A percentile compares a stretch with the other conserved stretches of the same genome.
phyloP scores from a whole-genome alignment of 2,113 vertebrate species.

The Cygnus buccinator region DNA sequence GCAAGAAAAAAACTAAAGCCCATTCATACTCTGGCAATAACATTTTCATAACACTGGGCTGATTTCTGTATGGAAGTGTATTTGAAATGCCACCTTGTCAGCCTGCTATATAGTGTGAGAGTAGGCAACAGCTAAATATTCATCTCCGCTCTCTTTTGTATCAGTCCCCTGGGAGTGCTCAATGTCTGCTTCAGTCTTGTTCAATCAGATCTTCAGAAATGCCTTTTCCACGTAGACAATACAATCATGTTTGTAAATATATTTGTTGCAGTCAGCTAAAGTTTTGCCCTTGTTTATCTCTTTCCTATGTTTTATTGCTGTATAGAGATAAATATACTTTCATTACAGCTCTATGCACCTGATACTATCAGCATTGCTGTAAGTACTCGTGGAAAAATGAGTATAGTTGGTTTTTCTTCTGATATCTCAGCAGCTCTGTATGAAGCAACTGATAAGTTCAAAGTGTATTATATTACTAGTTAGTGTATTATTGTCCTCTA shows the following conservation, averaged over 20 bases:
- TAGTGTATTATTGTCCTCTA: background rate
- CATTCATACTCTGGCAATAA: background rate
- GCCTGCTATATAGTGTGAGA: background rate
- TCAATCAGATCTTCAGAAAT: slow-evolving; percentile 1
- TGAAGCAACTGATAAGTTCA: background rate
- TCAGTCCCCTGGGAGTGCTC: background rate
- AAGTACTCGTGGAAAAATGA: background rate
- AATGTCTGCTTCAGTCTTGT: background rate
- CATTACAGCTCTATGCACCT: background rate
- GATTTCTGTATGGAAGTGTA: background rate
- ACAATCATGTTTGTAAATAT: background rate
- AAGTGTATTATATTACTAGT: background rate
- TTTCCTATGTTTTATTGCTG: background rate
- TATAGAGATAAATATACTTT: background rate
- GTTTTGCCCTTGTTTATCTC: background rate
- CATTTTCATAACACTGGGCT: background rate
- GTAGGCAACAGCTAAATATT: background rate
- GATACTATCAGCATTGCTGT: background rate
- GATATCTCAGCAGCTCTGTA: background rate
- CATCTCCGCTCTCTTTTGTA: background rate
- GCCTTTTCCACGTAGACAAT: background rate
- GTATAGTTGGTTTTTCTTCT: background rate
- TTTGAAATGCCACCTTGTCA: background rate
- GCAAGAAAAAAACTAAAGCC: background rate
- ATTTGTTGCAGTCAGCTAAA: background rate